Conservation (phyloP, 2,113 vertebrate species). For the Callaeas wilsoni region DNA sequence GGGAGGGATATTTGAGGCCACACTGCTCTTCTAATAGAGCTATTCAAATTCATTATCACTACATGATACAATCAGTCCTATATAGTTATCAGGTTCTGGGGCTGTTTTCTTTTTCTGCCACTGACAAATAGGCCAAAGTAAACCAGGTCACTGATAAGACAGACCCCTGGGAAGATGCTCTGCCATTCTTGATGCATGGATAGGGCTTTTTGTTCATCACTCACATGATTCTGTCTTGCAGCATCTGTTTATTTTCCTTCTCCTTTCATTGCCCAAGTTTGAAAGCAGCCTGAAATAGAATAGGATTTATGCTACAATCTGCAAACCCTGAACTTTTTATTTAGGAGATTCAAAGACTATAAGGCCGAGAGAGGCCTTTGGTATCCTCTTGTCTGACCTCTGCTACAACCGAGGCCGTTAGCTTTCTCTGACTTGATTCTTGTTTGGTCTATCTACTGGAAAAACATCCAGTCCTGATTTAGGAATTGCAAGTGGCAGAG, state of each 20-base stretch:
- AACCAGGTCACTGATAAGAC: slow-evolving; percentile 71
- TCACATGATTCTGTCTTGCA: slow-evolving; percentile 28
- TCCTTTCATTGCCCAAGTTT: slow-evolving; percentile 16
- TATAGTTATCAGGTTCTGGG: slow-evolving; percentile 42
- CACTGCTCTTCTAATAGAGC: slow-evolving; percentile 3
- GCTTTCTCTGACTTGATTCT: slow-evolving; percentile 39
- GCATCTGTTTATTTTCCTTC: slow-evolving; percentile 50
- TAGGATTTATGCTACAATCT: slow-evolving; percentile 20
- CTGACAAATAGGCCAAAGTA: slow-evolving; percentile 57
- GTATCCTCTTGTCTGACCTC: slow-evolving; percentile 45
- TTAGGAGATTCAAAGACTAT: background rate
- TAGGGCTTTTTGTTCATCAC: slow-evolving; percentile 31
- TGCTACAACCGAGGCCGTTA: slow-evolving; percentile 21
- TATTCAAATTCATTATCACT: slow-evolving; percentile 54
- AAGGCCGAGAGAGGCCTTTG: background rate
- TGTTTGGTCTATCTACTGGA: slow-evolving; percentile 49
- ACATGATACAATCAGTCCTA: slow-evolving; percentile 46
- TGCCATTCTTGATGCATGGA: slow-evolving; percentile 25
- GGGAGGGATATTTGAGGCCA: slow-evolving; percentile 18
- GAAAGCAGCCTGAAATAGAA: slow-evolving; percentile 42
- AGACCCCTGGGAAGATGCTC: slow-evolving; percentile 47
- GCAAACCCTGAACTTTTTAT: slow-evolving; percentile 26
- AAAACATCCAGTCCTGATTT: slow-evolving; percentile 42
- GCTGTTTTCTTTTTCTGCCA: slow-evolving; percentile 73
- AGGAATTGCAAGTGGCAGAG: background rate